These are phyloP conservation scores for Triplophysa tibetana DNA, from an alignment of 2,113 vertebrate genomes.

Conservation along the genomic window DNA sequence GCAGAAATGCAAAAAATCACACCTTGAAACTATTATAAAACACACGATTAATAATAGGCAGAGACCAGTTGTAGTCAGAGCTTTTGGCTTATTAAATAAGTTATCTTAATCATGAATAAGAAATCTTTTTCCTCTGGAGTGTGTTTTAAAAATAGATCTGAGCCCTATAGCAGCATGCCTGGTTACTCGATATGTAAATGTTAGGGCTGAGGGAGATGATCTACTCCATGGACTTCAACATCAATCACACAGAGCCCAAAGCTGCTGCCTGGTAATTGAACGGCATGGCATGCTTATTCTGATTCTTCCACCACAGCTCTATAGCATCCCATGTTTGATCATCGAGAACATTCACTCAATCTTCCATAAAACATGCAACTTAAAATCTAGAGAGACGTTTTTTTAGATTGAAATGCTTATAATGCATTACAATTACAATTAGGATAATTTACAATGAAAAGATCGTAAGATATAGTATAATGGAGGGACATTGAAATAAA, in stretches of 20 bases:
- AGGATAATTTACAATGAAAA: neutral
- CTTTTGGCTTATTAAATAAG: slow-evolving; percentile 46
- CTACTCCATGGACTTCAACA: slow-evolving; percentile 56
- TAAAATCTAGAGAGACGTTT: slow-evolving; percentile 2
- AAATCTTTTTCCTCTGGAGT: slow-evolving; percentile 44
- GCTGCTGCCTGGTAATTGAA: slow-evolving; percentile 35
- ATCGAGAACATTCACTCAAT: slow-evolving; percentile 13
- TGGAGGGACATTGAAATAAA: neutral
- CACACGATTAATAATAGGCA: slow-evolving; percentile 31
- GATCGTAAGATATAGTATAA: neutral
- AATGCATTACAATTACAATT: neutral
- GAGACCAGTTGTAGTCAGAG: slow-evolving; percentile 27
- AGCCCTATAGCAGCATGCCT: slow-evolving; percentile 46
- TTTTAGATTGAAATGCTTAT: neutral
- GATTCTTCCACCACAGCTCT: slow-evolving; percentile 34
- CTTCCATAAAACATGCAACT: slow-evolving; percentile 18
- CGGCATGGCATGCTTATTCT: slow-evolving; percentile 35
- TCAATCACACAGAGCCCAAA: slow-evolving; percentile 54
- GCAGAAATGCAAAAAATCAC: neutral
- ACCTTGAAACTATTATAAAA: slow-evolving; percentile 28
- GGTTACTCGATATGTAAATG: slow-evolving; percentile 55
- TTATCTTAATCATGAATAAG: slow-evolving; percentile 54
- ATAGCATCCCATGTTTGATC: slow-evolving; percentile 46
- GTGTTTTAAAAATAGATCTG: slow-evolving; percentile 59
- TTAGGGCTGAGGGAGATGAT: slow-evolving; percentile 55